Evolutionary conservation across 2,888 invertebrate species (phyloP).

Genomic region (Bombylius major): DNA sequence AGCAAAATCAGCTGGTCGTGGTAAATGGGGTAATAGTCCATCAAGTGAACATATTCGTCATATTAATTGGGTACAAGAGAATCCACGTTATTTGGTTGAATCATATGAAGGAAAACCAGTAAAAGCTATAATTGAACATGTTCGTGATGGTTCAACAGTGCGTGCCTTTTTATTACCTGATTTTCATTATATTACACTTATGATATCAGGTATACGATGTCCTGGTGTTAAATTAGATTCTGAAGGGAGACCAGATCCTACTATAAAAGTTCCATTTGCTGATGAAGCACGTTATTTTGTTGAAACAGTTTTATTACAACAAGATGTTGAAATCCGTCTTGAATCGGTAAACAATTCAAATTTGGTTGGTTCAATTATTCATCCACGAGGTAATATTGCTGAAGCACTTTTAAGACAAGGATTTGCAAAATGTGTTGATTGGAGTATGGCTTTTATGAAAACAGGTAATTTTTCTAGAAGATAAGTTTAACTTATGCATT

Average conservation of each 20-base stretch:
- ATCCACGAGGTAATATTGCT: conserved; percentile 89
- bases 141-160: conserved; percentile 92
- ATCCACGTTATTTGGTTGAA: conserved; percentile 70
- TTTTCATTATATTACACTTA: conserved; percentile 82
- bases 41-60: conserved; percentile 63
- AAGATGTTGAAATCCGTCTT: conserved; percentile 77
- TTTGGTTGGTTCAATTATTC: conserved; percentile 85
- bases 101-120: conserved; percentile 75
- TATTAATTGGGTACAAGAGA: conserved; percentile 81
- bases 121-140: conserved; percentile 91
- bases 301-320: conserved; percentile 80
- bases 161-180: conserved; percentile 83
- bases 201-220: conserved; percentile 88
- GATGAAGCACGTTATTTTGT: conserved; percentile 92
- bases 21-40: conserved; percentile 52
- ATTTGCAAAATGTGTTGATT: conserved; percentile 86
- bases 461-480: conserved; percentile 38
- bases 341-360: conserved; percentile 89
- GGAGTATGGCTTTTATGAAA: conserved; percentile 75
- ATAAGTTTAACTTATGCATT: conserved; percentile 3
- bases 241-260: conserved; percentile 57
- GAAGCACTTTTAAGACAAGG: conserved; percentile 82
- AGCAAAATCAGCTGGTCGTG: conserved; percentile 78
- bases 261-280: conserved; percentile 52
- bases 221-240: conserved; percentile 68